Base-by-base conservation (phyloP, 2,888 invertebrate species). In the Apamea anceps region DNA sequence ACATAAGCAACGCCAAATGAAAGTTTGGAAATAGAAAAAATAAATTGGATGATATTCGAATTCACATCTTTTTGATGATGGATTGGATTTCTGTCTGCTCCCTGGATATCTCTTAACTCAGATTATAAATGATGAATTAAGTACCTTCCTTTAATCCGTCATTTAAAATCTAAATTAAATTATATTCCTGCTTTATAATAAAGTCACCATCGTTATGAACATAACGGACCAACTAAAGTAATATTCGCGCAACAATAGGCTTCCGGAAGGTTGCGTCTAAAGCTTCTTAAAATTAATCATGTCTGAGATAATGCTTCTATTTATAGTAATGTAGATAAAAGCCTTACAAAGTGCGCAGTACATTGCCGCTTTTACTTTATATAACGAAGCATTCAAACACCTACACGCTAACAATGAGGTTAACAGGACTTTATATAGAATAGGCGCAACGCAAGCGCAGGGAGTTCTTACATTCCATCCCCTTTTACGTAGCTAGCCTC, bases 381-480 rank as follows among this genome's bases (percentile, higher is more conserved):
- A 77, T 88, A 86, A 89, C 84, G 82, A 88, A 86, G 83, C 77
- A 90, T 90, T 89, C 86, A 88, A 79, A 90, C 89, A 78, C 89
- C 89, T 86, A 89, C 89, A 84, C 82, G 65, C 65, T 74, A 81
- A 82, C 82, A 88, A 82, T 81, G 79, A 65, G 77, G 77, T 76
- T 75, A 81, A 81, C 79, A 79, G 77, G 82, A 79, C 77, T 82
- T 85, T 85, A 80, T 74, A 83, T 72, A 83, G 77, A 81, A 81
- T 80, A 77, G 82, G 72, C 79, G 76, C 72, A 71, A 48, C 67
- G 75, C 77, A 68, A 75, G 78, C 32, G 79, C 81, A 71, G 84
- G 89, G 87, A 89, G 88, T 88, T 88, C 87, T 82, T 72, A 85
- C 90, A 92, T 92, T 89, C 91, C 88, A 84, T 88, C 81, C 77